phyloP scores from a whole-genome alignment of 2,113 vertebrate species.

The Pluvialis apricaria region DNA sequence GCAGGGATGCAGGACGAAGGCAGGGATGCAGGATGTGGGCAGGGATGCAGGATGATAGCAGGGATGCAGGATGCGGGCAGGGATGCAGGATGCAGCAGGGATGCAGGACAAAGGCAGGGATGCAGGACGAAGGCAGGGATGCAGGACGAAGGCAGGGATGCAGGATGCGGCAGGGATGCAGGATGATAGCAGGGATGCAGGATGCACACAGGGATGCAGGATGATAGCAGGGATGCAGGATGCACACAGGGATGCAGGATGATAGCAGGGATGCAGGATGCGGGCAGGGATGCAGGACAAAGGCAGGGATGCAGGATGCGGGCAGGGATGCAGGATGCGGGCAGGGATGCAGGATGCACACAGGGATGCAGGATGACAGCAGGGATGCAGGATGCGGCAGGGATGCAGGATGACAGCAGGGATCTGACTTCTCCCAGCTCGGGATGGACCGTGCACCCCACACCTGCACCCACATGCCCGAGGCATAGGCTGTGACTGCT shows the following conservation, averaged over 20 bases:
- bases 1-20: background rate
- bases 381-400: background rate
- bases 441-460: background rate
- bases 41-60: background rate
- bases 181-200: background rate
- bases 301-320: background rate
- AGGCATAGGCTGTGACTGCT: background rate
- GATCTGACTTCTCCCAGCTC: background rate
- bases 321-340: background rate
- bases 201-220: background rate
- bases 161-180: background rate
- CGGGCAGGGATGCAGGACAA: background rate
- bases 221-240: background rate
- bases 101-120: background rate
- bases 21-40: too few species aligned
- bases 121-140: background rate
- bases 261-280: background rate
- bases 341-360: background rate
- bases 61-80: background rate
- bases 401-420: background rate
- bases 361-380: background rate
- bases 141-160: background rate
- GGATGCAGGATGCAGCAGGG: background rate
- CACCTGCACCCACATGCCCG: too few species aligned
- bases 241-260: background rate